phyloP scores from a whole-genome alignment of 2,113 vertebrate genomes.

The Cebidichthys violaceus region DNA sequence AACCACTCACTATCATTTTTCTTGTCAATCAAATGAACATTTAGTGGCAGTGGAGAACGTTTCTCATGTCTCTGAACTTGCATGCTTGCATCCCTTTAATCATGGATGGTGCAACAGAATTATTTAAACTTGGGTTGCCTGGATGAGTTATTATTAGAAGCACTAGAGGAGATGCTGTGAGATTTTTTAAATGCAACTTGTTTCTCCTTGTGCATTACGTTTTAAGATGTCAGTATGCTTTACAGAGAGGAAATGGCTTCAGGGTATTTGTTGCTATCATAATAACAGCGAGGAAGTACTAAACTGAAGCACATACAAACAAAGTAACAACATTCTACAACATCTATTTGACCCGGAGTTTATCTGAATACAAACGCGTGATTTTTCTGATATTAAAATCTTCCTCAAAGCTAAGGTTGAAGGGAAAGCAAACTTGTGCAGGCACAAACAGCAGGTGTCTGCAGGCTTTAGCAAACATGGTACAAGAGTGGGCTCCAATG shows the following conservation, averaged over 20 bases:
- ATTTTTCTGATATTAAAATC: conserved; percentile 29
- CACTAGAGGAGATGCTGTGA: conserved; percentile 14
- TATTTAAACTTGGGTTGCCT: conserved; percentile 11
- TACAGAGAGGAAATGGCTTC: conserved; percentile 29
- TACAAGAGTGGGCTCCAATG: background rate
- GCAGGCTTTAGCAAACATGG: conserved; percentile 12
- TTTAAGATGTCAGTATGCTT: conserved; percentile 21
- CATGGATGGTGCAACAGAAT: conserved; percentile 1
- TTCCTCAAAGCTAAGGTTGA: conserved; percentile 4
- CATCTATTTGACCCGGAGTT: background rate
- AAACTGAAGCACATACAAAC: conserved; percentile 9
- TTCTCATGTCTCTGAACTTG: conserved; percentile 15
- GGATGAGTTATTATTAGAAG: conserved; percentile 18
- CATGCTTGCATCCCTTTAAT: conserved; percentile 16
- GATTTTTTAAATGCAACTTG: conserved; percentile 40
- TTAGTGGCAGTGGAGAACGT: background rate
- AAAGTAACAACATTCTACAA: conserved; percentile 20
- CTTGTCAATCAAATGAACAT: conserved; percentile 40
- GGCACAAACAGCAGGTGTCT: conserved; percentile 21
- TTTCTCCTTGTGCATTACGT: conserved; percentile 29
- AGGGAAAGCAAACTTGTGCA: conserved; percentile 3
- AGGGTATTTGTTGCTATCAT: conserved; percentile 29
- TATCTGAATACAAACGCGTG: conserved; percentile 9
- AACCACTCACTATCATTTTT: conserved; percentile 25
- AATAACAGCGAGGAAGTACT: conserved; percentile 16